Base-by-base conservation (phyloP, 2,888 invertebrate species). In the Caradrina kadenii region DNA sequence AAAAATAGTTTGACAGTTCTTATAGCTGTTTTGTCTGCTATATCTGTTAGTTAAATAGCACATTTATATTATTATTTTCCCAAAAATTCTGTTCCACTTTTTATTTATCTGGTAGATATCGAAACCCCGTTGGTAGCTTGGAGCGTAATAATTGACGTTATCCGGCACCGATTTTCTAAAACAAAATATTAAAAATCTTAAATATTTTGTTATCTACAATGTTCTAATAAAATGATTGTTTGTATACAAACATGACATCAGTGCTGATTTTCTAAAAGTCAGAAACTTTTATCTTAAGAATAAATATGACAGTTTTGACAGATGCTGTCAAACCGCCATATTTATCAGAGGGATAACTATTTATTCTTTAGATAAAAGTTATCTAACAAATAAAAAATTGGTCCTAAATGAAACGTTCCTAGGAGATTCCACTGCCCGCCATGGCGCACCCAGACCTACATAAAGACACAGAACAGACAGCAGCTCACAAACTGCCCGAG, bases 371-470 rank as follows among this genome's bases (percentile, higher is more conserved):
- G 13, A 39, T 45, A 45, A 45, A 45, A 45, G 45, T 45, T 5
- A 45, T 17, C 17, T 45, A 17, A 45, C 17, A 0, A 6, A 5
- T 17, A 17, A 45, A 45, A 17, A 17, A 17, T 17, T 4, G 45
- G 6, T 17, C 6, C 17, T 17, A 45, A 45, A 17, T 45, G 1
- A 45, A 45, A 42, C 6, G 62, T 26, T 21, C n/a, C 21, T 79
- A 76, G 76, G 76, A 76, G 54, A 76, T 76, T 59, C 76, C 76
- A 74, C 21, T 79, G 26, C 76, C 76, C 2, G 59, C 26, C 17
- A 42, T 21, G 22, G 35, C 52, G 45, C 79, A 66, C n/a, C 58
- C 48, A 19, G 59, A 63, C 42, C 73, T 10, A 19, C 35, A 49
- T 22, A 79, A 7, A 26, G 58, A 73, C 59, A 79, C 52, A 39